These are phyloP conservation scores for Diarsia dahlii DNA, from an alignment of 2,888 invertebrate genomes.

Conservation along the genomic window DNA sequence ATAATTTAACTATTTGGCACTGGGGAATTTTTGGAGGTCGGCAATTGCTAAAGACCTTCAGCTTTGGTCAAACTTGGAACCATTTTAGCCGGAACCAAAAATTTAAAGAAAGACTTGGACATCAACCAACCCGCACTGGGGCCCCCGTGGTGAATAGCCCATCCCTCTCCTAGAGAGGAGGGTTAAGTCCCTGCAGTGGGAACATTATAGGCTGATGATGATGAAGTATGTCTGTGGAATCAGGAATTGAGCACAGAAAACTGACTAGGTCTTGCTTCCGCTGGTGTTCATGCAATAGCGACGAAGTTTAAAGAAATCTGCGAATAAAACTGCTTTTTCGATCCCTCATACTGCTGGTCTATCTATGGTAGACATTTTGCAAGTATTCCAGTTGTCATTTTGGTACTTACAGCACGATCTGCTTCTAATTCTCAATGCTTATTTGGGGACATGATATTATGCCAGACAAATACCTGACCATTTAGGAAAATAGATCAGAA, in stretches of 20 bases:
- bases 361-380: background rate
- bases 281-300: background rate
- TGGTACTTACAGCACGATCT: background rate
- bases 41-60: too few species aligned
- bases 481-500: too few species aligned
- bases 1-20: conserved; percentile 8
- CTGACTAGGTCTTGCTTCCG: background rate
- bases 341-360: background rate
- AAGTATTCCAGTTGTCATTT: background rate
- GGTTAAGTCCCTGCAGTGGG: too few species aligned
- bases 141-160: too few species aligned
- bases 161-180: too few species aligned
- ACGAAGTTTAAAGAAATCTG: background rate
- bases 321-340: background rate
- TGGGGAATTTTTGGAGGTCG: background rate
- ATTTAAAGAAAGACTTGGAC: too few species aligned
- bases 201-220: too few species aligned
- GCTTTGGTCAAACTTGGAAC: too few species aligned
- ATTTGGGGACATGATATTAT: background rate
- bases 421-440: background rate
- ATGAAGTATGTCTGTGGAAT: background rate
- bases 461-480: too few species aligned
- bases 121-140: too few species aligned
- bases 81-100: too few species aligned
- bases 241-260: background rate